Percentiles rank a stretch among this genome's conserved stretches.
These are phyloP conservation scores for Gracilinanus agilis DNA, from an alignment of 2,113 vertebrate genomes.

Conservation along the genomic window DNA sequence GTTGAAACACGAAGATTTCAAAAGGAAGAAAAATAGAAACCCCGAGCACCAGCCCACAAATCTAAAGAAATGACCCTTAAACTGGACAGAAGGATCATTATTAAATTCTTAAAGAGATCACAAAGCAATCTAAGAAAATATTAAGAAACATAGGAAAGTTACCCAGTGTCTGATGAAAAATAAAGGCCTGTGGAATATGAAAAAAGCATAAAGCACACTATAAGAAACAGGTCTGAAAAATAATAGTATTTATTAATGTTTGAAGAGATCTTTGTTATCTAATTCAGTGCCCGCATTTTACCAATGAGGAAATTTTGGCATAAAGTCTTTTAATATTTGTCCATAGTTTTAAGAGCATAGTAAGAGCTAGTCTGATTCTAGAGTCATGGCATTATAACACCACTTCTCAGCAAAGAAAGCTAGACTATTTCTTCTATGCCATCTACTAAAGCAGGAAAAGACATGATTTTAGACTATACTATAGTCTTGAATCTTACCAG, in stretches of 20 bases:
- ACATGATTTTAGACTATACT: background rate
- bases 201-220: background rate
- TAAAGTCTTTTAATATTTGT: background rate
- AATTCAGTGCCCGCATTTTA: background rate
- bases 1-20: background rate
- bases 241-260: background rate
- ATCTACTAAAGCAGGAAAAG: background rate
- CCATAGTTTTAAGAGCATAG: background rate
- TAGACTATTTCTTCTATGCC: background rate
- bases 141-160: background rate
- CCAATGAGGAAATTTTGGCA: background rate
- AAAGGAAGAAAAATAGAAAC: background rate
- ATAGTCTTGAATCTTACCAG: background rate
- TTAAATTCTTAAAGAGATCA: background rate
- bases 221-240: background rate
- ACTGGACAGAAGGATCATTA: background rate
- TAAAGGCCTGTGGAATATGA: background rate
- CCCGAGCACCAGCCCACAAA: background rate
- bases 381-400: background rate
- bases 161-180: background rate
- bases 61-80: background rate
- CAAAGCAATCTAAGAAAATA: background rate
- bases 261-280: background rate
- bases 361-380: background rate
- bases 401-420: background rate